Conservation (phyloP, 2,797 vertebrate genomes). For the Danio kyathit region DNA sequence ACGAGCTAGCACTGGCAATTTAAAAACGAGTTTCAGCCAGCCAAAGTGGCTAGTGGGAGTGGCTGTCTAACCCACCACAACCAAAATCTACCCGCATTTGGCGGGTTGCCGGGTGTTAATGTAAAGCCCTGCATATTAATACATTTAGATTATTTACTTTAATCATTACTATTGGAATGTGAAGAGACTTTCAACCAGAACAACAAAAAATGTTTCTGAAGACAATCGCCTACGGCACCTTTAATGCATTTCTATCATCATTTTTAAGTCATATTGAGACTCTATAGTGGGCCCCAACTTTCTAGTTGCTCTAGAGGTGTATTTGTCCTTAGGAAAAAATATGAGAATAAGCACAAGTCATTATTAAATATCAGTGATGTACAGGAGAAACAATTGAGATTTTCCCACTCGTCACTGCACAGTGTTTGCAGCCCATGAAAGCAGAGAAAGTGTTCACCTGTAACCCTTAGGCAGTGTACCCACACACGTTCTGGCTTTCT, state of each 20-base stretch:
- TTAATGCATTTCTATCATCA: background rate
- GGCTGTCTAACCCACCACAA: no score
- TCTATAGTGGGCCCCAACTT: background rate
- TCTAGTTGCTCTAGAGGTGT: background rate
- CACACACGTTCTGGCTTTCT: constrained; percentile 65
- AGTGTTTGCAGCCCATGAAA: constrained; percentile 60
- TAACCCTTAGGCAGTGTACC: constrained; percentile 65
- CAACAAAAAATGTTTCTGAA: no score
- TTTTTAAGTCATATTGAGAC: background rate
- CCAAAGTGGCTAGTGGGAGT: no score
- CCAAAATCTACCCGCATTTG: no score
- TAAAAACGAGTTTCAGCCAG: no score
- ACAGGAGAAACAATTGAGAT: background rate
- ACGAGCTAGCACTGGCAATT: no score
- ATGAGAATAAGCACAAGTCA: background rate
- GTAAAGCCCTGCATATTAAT: no score
- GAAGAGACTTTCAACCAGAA: no score
- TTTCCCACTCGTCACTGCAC: constrained; percentile 80
- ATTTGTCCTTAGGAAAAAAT: background rate
- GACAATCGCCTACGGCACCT: no score
- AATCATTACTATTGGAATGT: no score
- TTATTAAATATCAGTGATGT: background rate
- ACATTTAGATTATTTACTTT: no score
- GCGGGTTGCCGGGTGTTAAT: no score
- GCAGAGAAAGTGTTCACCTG: constrained; percentile 84